Base-by-base conservation (phyloP, 2,797 vertebrate genomes). In the Tarsius wallacei region DNA sequence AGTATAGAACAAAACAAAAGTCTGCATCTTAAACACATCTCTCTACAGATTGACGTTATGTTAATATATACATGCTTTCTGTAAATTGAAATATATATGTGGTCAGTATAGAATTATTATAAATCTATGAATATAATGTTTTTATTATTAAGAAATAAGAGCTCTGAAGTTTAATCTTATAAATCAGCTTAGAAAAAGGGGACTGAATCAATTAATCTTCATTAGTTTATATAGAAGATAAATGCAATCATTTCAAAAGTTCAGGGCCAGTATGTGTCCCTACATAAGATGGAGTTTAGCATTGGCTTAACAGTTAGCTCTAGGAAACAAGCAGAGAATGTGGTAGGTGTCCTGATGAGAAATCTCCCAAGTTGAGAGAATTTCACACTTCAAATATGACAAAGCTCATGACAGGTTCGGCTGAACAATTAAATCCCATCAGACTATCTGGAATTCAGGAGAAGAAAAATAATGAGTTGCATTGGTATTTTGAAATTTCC, bases 391-490 rank as follows among this genome's bases (percentile, higher is more conserved):
- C 83, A 94, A 36, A 91, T 96, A 87, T 59, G 76, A 90, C 51
- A 93, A 61, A 47, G 5, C 21, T 87, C 57, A 10, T 76, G 73
- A 90, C 53, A 84, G n/a, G 3, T 89, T 97, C 2, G 4, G 87
- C 22, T 95, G 89, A 96, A 90, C 81, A 97, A 61, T 97, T 93
- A 97, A 95, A 95, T 86, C 55, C 1, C 0, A 55, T 61, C n/a
- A 84, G 77, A 80, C 71, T 68, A 16, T 42, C 71, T 33, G 49
- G 10, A 70, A 24, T 92, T 97, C 81, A 82, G 12, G 19, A 81
- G 70, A 71, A 36, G 55, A 84, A 53, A 97, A 51, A 31, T 95
- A 87, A 97, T 85, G 77, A 90, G 87, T 31, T 92, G 4, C 51
- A 47, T 1, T 96, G 77, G 55, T 77, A 96, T 90, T 86, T 95